Evolutionary conservation across 1,140 invertebrate species (phyloP).

Genomic region (Mamestra configurata): DNA sequence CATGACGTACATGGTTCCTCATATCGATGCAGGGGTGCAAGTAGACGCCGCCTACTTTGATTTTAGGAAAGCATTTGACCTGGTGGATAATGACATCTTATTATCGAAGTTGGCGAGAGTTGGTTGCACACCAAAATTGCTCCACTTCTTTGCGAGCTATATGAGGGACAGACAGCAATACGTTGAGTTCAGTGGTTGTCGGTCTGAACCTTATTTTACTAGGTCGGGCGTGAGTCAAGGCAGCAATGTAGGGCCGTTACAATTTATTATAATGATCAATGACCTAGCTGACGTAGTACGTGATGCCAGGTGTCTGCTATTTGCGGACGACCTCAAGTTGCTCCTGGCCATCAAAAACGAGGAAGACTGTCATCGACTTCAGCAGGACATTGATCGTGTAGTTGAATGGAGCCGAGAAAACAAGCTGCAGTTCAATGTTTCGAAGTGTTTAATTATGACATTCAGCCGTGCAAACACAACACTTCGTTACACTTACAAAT

Average conservation of each 20-base stretch:
- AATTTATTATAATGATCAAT: constrained; percentile 60
- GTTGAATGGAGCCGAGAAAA: constrained; percentile 56
- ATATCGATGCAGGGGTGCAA: too few relatives aligned
- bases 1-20: too few relatives aligned
- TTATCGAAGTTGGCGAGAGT: too few relatives aligned
- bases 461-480: constrained; percentile 50
- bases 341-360: constrained; percentile 25
- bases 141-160: neutral
- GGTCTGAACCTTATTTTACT: neutral
- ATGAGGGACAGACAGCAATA: neutral
- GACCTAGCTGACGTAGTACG: constrained; percentile 54
- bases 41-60: too few relatives aligned
- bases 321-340: constrained; percentile 62
- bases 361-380: constrained; percentile 28
- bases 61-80: too few relatives aligned
- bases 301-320: constrained; percentile 52
- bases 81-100: too few relatives aligned
- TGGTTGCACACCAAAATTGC: neutral
- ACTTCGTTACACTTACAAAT: constrained; percentile 21
- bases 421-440: constrained; percentile 58
- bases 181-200: neutral
- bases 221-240: constrained; percentile 57
- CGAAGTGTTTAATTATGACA: constrained; percentile 54
- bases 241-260: constrained; percentile 58
- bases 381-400: constrained; percentile 57